Base-by-base conservation (phyloP, 2,888 invertebrate species). In the Habroteleia sp. region DNA sequence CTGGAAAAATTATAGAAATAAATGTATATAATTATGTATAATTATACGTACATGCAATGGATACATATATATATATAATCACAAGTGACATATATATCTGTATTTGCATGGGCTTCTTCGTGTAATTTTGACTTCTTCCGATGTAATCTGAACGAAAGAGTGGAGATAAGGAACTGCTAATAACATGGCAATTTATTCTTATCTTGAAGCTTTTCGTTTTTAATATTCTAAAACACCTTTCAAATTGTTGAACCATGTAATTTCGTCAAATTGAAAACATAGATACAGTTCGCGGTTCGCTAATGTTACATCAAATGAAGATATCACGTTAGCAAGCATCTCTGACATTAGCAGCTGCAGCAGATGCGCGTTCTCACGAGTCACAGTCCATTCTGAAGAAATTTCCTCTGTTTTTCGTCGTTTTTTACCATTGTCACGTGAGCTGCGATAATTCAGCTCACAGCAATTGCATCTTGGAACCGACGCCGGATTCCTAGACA, bases 321-420 rank as follows among this genome's bases (percentile, higher is more conserved):
- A 66, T 74, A 66, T 66, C 60, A 74, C 66, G 60, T 66, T 73
- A 65, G 63, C 58, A 41, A 56, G 56, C 35, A 58, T 72, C 48
- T 33, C 31, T 8, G 66, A 17, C 54, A 60, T 66, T 74, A 68
- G 62, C 60, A 73, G 62, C 66, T 60, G 60, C 58, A 46, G 72
- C 74, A 75, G 74, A 63, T 69, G 73, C n/a, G 63, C 52, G 56
- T 66, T 75, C 77, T 66, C 73, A 77, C 77, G 75, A 68, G 73
- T 65, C 54, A 39, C 27, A 23, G 46, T 46, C 52, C 56, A 62
- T 76, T 74, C 44, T 31, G 37, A 35, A 54, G 46, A 60, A 58
- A 63, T 31, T 52, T 42, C 50, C 62, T 46, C 27, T 54, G 56
- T 60, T 42, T 71, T 54, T 74, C 35, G 54, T 50, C 33, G 42